A percentile compares a stretch with the other conserved stretches of the same genome.
Conservation (phyloP, 1,140 invertebrate species). For the Ctenoplectra terminalis region DNA sequence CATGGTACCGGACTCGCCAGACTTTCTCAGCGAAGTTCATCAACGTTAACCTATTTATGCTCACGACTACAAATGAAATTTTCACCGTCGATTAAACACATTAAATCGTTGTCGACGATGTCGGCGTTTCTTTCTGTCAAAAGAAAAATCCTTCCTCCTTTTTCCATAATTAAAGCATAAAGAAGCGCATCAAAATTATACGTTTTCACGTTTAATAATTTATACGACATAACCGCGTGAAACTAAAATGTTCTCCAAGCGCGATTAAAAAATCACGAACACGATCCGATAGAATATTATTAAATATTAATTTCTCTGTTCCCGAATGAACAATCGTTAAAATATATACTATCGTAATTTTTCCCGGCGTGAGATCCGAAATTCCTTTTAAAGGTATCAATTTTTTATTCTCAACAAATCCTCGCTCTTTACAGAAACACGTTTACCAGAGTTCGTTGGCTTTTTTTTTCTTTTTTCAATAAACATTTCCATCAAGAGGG, state of each 20-base stretch:
- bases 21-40: conserved; percentile 57
- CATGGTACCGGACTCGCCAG: conserved; percentile 38
- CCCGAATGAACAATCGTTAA: too few relatives aligned
- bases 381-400: background rate
- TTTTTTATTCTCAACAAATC: too few relatives aligned
- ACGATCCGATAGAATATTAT: too few relatives aligned
- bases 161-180: background rate
- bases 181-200: background rate
- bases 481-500: too few relatives aligned
- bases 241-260: background rate
- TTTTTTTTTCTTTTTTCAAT: too few relatives aligned
- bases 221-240: background rate
- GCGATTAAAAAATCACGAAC: background rate
- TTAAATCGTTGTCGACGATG: background rate
- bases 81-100: conserved; percentile 12
- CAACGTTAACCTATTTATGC: conserved; percentile 54
- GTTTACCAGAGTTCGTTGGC: background rate
- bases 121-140: background rate
- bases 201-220: background rate
- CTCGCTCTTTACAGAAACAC: too few relatives aligned
- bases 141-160: background rate
- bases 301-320: too few relatives aligned
- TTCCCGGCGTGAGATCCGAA: too few relatives aligned
- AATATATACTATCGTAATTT: too few relatives aligned
- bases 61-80: background rate